Evolutionary conservation across 1,140 invertebrate species (phyloP).

Genomic region (roundworm (Caenorhabditis elegans)): WBcel235 BX284605.5:14674001-14674500

Average conservation of each 20-base stretch:
- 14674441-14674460: not conserved
- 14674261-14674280: conserved; percentile 10
- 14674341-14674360: not conserved
- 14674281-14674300: not conserved
- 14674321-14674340: not conserved
- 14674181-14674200: conserved; percentile 7
- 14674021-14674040: too few species aligned
- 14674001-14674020: too few species aligned
- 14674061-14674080: too few species aligned
- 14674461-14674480: not conserved
- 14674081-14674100: too few species aligned
- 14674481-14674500: not conserved
- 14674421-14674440: not conserved
- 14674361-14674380: not conserved
- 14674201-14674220: not conserved
- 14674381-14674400: not conserved
- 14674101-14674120: too few species aligned
- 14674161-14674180: too few species aligned
- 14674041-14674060: too few species aligned
- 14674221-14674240: not conserved
- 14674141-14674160: too few species aligned
- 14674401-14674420: too few species aligned
- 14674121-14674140: too few species aligned
- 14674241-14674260: not conserved
- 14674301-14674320: conserved; percentile 2